These are phyloP conservation scores for Heliconius ethilla DNA, from an alignment of 2,888 invertebrate species.

Conservation along the genomic window DNA sequence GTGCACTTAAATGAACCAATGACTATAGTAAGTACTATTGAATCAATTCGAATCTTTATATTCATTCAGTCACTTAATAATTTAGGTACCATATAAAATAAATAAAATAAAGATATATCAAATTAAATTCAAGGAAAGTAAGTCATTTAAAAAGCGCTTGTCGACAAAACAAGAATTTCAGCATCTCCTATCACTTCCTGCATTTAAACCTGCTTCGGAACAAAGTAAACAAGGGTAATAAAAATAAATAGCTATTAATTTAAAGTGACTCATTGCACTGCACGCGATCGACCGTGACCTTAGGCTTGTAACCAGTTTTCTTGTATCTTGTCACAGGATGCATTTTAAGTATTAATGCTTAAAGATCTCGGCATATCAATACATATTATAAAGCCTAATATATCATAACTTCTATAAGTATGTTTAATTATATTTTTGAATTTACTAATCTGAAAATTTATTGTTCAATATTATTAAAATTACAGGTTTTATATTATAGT, in stretches of 20 bases:
- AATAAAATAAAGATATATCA: neutral
- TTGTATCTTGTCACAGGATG: constrained; percentile 23
- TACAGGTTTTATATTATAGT: neutral
- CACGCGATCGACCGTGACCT: constrained; percentile 56
- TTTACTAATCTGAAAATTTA: neutral
- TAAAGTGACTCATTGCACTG: constrained; percentile 36
- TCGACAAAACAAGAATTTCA: neutral
- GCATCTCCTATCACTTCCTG: neutral
- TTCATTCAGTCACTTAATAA: too few species aligned
- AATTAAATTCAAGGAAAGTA: neutral
- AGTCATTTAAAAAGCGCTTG: neutral
- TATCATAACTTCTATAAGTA: neutral
- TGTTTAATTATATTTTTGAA: neutral
- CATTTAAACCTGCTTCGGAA: neutral
- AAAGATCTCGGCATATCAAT: neutral
- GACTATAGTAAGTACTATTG: too few species aligned
- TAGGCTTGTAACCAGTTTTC: constrained; percentile 39
- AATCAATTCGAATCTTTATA: neutral
- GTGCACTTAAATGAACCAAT: too few species aligned
- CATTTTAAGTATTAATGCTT: neutral
- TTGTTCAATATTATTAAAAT: neutral
- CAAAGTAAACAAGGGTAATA: constrained; percentile 12
- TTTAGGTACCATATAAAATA: too few species aligned
- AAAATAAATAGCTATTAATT: neutral
- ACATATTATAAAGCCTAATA: neutral